Percentiles rank a stretch among this genome's conserved stretches.
These are phyloP conservation scores for Antigone vipio DNA, from an alignment of 2,113 vertebrate species.

Conservation along the genomic window DNA sequence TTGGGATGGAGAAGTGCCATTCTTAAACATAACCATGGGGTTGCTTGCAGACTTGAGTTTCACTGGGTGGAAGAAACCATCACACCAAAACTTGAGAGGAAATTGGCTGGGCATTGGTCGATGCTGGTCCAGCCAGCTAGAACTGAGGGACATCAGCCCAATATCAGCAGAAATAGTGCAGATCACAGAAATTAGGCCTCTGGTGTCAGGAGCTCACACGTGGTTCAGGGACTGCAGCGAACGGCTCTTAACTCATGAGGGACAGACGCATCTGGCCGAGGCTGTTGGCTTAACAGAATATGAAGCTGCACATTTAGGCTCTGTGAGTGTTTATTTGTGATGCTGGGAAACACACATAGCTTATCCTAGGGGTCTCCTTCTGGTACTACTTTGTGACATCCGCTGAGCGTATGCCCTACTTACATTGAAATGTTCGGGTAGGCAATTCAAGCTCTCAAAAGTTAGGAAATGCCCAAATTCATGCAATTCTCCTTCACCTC, in stretches of 20 bases:
- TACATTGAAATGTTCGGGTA: neutral
- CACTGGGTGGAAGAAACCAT: neutral
- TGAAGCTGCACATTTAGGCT: neutral
- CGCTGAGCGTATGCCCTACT: neutral
- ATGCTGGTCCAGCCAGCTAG: neutral
- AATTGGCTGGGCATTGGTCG: neutral
- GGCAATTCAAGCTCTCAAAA: neutral
- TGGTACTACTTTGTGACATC: neutral
- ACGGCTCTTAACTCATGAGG: neutral
- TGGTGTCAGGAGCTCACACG: neutral
- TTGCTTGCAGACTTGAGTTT: neutral
- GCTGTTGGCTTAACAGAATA: neutral
- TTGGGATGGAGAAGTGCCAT: neutral
- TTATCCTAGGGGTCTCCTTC: neutral
- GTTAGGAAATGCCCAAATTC: slow-evolving; percentile 4
- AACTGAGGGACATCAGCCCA: neutral
- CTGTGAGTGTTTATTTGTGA: neutral
- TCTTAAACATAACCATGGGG: neutral
- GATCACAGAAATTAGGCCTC: neutral
- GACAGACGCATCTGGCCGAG: neutral
- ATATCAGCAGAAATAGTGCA: neutral
- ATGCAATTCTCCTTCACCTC: neutral
- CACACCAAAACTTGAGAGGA: neutral
- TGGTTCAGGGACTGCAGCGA: neutral
- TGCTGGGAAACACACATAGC: neutral